Evolutionary conservation across 2,113 vertebrate species (phyloP).

Genomic region (Anarrhichthys ocellatus): DNA sequence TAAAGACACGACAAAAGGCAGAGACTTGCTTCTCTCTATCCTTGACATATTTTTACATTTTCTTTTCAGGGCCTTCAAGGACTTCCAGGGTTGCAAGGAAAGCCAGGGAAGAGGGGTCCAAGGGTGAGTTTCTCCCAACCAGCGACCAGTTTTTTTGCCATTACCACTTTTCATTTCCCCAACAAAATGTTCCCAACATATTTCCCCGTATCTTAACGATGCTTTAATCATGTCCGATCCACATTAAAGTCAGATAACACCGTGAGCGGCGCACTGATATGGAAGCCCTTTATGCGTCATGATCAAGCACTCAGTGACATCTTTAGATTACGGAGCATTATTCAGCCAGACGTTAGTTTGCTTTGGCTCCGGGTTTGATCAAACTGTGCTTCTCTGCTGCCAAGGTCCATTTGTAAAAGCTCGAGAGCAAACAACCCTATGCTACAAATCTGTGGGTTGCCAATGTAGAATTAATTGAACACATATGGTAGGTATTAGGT

Average conservation of each 20-base stretch:
- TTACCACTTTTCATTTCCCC: not conserved
- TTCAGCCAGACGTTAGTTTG: constrained; percentile 53
- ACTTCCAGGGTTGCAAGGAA: constrained; percentile 90
- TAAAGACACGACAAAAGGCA: constrained; percentile 11
- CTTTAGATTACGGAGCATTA: constrained; percentile 51
- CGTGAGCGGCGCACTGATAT: not conserved
- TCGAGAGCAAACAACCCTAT: constrained; percentile 54
- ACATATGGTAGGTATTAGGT: constrained; percentile 22
- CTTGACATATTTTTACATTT: constrained; percentile 45
- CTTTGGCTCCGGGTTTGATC: constrained; percentile 60
- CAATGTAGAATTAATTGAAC: constrained; percentile 40
- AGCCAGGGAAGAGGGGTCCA: constrained; percentile 90
- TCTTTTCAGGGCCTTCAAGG: constrained; percentile 88
- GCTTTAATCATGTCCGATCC: constrained; percentile 4
- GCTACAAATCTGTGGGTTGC: constrained; percentile 42
- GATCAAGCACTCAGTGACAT: constrained; percentile 50
- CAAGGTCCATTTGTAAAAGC: constrained; percentile 63
- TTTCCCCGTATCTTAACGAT: not conserved
- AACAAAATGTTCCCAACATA: not conserved
- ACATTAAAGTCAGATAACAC: constrained; percentile 1
- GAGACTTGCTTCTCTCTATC: constrained; percentile 25
- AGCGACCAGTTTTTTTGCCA: constrained; percentile 5
- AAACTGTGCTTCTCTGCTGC: constrained; percentile 47
- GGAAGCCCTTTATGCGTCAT: constrained; percentile 27
- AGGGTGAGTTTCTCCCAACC: constrained; percentile 85